phyloP scores from a whole-genome alignment of 2,797 vertebrate species.

The Sus cebifrons region DNA sequence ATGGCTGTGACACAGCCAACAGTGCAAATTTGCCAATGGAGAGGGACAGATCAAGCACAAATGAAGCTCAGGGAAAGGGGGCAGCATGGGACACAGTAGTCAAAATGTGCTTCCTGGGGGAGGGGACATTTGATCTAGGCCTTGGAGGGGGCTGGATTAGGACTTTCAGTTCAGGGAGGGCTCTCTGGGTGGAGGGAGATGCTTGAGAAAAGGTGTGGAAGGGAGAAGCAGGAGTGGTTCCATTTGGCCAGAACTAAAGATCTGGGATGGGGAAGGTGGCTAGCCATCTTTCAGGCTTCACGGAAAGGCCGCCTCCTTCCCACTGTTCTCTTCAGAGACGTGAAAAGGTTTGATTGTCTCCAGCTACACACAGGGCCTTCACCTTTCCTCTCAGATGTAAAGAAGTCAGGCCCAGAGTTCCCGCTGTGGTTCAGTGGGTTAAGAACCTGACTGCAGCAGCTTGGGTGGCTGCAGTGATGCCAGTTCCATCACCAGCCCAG shows the following conservation, averaged over 20 bases:
- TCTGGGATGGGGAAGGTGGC: background rate
- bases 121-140: background rate
- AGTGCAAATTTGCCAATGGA: background rate
- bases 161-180: background rate
- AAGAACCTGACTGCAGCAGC: too few species aligned
- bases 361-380: background rate
- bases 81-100: background rate
- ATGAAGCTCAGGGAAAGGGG: background rate
- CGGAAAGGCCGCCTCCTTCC: background rate
- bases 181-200: background rate
- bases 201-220: background rate
- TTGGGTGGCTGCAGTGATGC: too few species aligned
- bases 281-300: background rate
- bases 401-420: background rate
- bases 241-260: background rate
- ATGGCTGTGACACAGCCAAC: background rate
- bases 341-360: background rate
- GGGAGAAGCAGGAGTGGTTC: background rate
- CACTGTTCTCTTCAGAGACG: background rate
- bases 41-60: background rate
- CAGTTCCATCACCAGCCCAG: too few species aligned
- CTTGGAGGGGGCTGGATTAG: background rate
- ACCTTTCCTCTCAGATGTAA: background rate
- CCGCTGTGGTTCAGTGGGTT: too few species aligned
- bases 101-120: background rate